Base-by-base conservation (phyloP, 2,113 vertebrate species). In the Speoplatyrhinus poulsoni region DNA sequence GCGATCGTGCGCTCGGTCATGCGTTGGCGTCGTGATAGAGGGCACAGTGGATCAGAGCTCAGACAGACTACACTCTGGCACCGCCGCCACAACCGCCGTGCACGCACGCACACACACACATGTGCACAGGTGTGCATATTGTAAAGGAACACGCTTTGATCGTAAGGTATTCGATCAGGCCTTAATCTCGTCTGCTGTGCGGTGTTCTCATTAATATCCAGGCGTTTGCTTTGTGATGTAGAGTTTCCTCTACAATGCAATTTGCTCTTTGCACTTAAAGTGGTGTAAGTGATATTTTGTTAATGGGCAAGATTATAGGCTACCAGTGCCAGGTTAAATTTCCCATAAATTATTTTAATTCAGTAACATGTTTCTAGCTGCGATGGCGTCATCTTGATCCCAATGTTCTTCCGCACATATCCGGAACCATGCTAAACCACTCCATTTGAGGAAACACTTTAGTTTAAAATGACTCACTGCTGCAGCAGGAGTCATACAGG, bases 31-130 rank as follows among this genome's bases (percentile, higher is more conserved):
- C 72, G 81, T 76, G 71, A 80, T 83, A 70, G 77, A 85, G 72
- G 77, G 74, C 75, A 73, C 64, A 73, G 60, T 61, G 75, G 77
- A 77, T 79, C 72, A 82, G 47, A 65, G 65, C 67, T 50, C 78
- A 50, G 73, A 80, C 68, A 84, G 81, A 74, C 75, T 67, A 59
- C 19, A 12, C 71, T 53, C 62, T 63, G 55, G 70, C 79, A 26
- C 7, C 17, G 69, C 41, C 16, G 50, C 19, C 32, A 46, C 61
- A 65, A 62, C 57, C 66, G 52, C 57, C 46, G 66, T 12, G 12
- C 48, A 52, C 9, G 12, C 48, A 49, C 3, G 13, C 9, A 75
- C 36, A 50, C 49, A n/a, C 49, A 10, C 49, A 52, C 49, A 56
- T 1, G 16, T 9, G 16, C 54, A 56, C n/a, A 56, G 6, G 17